These are phyloP conservation scores for Drosophila neonasuta DNA, from an alignment of 2,888 invertebrate genomes.

Conservation along the genomic window DNA sequence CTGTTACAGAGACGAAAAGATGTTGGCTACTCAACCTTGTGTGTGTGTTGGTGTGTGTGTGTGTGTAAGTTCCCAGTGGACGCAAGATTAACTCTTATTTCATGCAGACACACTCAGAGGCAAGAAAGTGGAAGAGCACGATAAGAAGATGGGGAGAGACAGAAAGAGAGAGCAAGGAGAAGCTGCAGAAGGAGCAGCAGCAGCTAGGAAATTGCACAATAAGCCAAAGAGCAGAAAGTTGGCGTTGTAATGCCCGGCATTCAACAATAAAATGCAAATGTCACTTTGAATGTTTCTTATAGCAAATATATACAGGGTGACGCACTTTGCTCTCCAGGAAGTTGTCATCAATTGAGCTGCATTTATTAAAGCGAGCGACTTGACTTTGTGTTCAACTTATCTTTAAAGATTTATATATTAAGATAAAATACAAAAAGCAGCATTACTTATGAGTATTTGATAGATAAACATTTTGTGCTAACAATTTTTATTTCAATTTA, in stretches of 20 bases:
- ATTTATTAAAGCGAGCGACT: neutral
- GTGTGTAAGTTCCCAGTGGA: slow-evolving; percentile 58
- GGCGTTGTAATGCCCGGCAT: slow-evolving; percentile 60
- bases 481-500: too few species aligned
- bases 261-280: slow-evolving; percentile 74
- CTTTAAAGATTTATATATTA: too few species aligned
- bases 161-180: neutral
- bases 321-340: neutral
- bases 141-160: slow-evolving; percentile 10
- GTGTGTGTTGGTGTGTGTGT: slow-evolving; percentile 14
- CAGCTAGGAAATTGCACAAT: slow-evolving; percentile 61
- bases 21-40: slow-evolving; percentile 34
- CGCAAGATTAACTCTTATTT: slow-evolving; percentile 71
- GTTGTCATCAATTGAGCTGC: neutral
- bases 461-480: too few species aligned
- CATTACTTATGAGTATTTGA: too few species aligned
- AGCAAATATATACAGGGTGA: slow-evolving; percentile 48
- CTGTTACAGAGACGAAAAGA: slow-evolving; percentile 54
- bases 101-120: slow-evolving; percentile 60
- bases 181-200: slow-evolving; percentile 6
- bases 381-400: too few species aligned
- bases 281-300: slow-evolving; percentile 62
- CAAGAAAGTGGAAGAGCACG: slow-evolving; percentile 48
- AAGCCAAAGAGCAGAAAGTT: slow-evolving; percentile 65
- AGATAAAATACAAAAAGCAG: too few species aligned